Conservation (phyloP, 2,113 vertebrate species). For the Megaceryle maxima region DNA sequence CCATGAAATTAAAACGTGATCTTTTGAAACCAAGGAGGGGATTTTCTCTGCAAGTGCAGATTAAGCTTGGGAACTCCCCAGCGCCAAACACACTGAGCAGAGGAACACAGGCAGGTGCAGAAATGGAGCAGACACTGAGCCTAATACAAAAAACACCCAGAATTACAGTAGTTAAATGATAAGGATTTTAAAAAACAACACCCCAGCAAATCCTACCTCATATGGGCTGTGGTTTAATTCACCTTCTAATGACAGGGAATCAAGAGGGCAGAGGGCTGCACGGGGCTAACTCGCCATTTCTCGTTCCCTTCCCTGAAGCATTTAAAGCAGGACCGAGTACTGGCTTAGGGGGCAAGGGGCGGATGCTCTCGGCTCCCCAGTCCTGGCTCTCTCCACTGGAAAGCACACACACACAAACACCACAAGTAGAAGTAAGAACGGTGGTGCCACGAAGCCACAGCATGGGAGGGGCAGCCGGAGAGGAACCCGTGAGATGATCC, state of each 20-base stretch:
- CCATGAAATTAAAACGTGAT: conserved; percentile 21
- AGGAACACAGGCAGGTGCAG: background rate
- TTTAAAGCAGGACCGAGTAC: too few species aligned
- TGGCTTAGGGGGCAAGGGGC: too few species aligned
- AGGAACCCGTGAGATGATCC: too few species aligned
- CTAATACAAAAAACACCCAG: background rate
- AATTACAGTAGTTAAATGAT: background rate
- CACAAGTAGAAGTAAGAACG: too few species aligned
- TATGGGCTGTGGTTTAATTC: background rate
- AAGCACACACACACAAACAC: too few species aligned
- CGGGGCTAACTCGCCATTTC: background rate
- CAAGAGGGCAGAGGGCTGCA: background rate
- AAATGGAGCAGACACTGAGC: background rate
- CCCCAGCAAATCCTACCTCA: background rate
- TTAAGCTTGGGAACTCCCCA: background rate
- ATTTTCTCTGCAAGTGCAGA: conserved; percentile 3
- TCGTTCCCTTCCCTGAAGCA: background rate
- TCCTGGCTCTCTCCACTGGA: too few species aligned
- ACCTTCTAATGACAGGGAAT: background rate
- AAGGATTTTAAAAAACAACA: background rate
- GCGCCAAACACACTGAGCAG: background rate
- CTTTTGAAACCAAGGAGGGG: background rate
- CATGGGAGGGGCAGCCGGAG: too few species aligned
- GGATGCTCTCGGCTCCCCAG: too few species aligned
- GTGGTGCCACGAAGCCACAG: too few species aligned